These are phyloP conservation scores for Anarhynchus alexandrinus DNA, from an alignment of 2,113 vertebrate genomes.

Conservation along the genomic window DNA sequence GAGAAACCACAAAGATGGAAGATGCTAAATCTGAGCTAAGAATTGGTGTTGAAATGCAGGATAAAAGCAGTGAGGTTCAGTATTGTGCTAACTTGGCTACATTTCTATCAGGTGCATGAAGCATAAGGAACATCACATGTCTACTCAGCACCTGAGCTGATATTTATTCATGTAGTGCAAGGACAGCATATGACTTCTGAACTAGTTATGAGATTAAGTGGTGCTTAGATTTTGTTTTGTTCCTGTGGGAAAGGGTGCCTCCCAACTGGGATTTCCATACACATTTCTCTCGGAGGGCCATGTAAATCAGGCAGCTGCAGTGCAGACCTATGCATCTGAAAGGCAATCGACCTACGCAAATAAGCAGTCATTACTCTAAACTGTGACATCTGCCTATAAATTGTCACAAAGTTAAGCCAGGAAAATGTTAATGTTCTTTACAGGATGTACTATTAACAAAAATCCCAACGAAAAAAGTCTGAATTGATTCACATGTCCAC, in stretches of 20 bases:
- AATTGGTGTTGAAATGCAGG: background rate
- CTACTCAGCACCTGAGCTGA: background rate
- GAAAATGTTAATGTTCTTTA: background rate
- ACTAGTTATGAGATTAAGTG: background rate
- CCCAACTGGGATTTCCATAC: background rate
- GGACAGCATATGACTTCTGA: background rate
- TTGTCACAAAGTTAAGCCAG: background rate
- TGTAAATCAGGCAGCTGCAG: background rate
- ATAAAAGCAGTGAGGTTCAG: background rate
- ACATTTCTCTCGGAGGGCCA: background rate
- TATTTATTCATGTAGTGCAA: background rate
- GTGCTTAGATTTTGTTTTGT: background rate
- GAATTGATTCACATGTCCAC: background rate
- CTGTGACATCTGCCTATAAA: background rate
- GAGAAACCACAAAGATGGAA: background rate
- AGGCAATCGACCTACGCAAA: background rate
- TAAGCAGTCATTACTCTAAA: background rate
- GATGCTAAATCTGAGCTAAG: background rate
- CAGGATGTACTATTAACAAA: background rate
- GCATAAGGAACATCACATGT: background rate
- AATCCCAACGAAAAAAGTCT: background rate
- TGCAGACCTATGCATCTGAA: background rate
- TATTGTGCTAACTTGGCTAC: background rate
- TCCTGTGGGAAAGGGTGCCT: background rate
- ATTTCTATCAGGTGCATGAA: background rate